Evolutionary conservation across 2,888 invertebrate genomes (phyloP).

Genomic region (Aquatica leii): DNA sequence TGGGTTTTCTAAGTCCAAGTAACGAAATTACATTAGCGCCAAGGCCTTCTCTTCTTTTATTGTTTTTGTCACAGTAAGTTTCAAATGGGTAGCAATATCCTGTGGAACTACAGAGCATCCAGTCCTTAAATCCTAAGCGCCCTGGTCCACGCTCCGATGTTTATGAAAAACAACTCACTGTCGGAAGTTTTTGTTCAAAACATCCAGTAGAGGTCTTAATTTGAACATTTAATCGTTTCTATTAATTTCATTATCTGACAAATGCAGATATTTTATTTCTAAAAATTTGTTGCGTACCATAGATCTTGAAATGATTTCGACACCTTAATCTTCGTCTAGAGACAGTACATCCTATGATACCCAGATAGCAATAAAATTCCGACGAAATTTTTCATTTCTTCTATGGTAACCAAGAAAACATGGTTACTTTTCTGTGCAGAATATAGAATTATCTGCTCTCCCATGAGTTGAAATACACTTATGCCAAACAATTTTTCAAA

Average conservation of each 20-base stretch:
- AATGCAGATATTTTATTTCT: not conserved
- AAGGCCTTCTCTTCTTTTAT: not conserved
- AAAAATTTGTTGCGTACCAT: not conserved
- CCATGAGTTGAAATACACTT: not conserved
- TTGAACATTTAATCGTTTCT: not conserved
- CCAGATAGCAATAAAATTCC: not conserved
- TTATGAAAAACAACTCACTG: not conserved
- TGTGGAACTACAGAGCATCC: slow-evolving; percentile 42
- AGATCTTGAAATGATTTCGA: not conserved
- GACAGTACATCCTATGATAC: not conserved
- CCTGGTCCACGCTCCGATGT: not conserved
- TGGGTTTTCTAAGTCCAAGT: no score
- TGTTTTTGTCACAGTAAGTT: slow-evolving; percentile 39
- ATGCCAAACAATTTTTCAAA: no score
- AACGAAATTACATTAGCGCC: no score
- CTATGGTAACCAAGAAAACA: not conserved
- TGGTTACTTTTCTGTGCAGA: not conserved
- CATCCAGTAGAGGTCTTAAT: no score
- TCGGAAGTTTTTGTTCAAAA: not conserved
- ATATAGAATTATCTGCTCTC: not conserved
- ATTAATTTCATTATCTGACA: not conserved
- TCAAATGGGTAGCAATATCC: slow-evolving; percentile 43
- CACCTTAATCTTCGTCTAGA: not conserved
- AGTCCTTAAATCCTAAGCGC: slow-evolving; percentile 37
- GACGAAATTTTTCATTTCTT: not conserved